A percentile compares a stretch with the other conserved stretches of the same genome.
Evolutionary conservation across 2,888 invertebrate genomes (phyloP).

Genomic region (Cactoblastis cactorum): DNA sequence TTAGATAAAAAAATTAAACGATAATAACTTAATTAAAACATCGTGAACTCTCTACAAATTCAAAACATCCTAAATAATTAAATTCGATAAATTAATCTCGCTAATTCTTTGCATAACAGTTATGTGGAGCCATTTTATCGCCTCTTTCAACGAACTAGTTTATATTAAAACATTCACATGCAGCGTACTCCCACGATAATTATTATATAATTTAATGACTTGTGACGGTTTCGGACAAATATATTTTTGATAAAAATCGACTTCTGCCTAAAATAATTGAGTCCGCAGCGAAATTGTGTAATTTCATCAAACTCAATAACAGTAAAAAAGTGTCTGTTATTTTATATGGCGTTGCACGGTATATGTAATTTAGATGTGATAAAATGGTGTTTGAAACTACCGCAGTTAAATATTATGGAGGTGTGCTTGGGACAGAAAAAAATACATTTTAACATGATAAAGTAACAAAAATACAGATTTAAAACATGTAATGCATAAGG

Average conservation of each 20-base stretch:
- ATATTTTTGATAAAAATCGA: not conserved
- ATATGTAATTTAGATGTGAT: not conserved
- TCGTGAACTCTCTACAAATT: no score
- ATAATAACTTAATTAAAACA: no score
- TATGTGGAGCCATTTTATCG: not conserved
- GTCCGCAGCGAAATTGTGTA: not conserved
- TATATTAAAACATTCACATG: not conserved
- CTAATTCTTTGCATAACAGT: slow-evolving; percentile 2
- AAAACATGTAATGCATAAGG: no score
- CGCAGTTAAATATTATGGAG: no score
- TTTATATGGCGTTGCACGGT: not conserved
- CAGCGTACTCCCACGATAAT: not conserved
- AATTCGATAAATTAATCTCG: not conserved
- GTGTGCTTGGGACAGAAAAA: no score
- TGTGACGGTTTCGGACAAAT: not conserved
- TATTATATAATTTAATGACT: slow-evolving; percentile 2
- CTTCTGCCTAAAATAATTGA: slow-evolving; percentile 7
- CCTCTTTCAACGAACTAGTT: not conserved
- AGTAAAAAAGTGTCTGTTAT: not conserved
- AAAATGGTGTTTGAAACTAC: not conserved
- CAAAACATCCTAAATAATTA: not conserved
- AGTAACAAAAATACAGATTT: no score
- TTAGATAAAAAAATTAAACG: no score
- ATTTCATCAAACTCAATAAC: not conserved
- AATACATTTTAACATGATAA: no score